Evolutionary conservation across 1,140 invertebrate species (phyloP), one percentile per base, ranked within the genome.

Genomic region (Centruroides sculpturatus): DNA sequence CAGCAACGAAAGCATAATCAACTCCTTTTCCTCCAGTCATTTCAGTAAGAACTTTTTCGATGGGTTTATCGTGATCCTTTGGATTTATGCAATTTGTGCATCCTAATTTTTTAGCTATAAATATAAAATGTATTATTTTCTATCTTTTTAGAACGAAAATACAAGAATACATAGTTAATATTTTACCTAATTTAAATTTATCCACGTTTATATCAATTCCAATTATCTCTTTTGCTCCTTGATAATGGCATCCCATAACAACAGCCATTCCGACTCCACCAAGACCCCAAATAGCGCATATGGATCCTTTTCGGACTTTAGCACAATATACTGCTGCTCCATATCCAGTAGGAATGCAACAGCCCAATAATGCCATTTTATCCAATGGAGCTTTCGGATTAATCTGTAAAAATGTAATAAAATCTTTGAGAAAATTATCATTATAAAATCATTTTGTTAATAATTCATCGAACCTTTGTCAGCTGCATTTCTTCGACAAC

Each of bases 211-310:
- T 77, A 76, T 98, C 95, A 65, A 99, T 81, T 55, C 92, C 96
- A 73, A 97, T 94, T 56, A 99, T 87, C 64, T 84, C 81, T n/a
- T 81, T 81, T n/a, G 95, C 95, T 41, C 92, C 92, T 56, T 87
- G 89, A 57, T 81, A 81, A 71, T 86, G 87, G 70, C 92, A 95
- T 9, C 95, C 96, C 75, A 96, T 82, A n/a, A 87, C 89, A 23
- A 75, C 78, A 57, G 94, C 92, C 54, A 99, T 75, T 10, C 96
- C 96, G 35, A 99, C 93, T 65, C 92, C 92, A 41, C 96, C 96
- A 3, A 96, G 76, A 11, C 92, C 92, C 86, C 91, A 96, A 64
- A 97, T 84, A 34, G 89, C 92, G 72, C 90, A 92, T 47, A 80
- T 87, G 55, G 86, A 87, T 35, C 85, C 88, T 34, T 80, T 67